A percentile compares a stretch with the other conserved stretches of the same genome.
These are phyloP conservation scores for Dolichallabes microphthalmus DNA, from an alignment of 2,113 vertebrate species.

Conservation along the genomic window DNA sequence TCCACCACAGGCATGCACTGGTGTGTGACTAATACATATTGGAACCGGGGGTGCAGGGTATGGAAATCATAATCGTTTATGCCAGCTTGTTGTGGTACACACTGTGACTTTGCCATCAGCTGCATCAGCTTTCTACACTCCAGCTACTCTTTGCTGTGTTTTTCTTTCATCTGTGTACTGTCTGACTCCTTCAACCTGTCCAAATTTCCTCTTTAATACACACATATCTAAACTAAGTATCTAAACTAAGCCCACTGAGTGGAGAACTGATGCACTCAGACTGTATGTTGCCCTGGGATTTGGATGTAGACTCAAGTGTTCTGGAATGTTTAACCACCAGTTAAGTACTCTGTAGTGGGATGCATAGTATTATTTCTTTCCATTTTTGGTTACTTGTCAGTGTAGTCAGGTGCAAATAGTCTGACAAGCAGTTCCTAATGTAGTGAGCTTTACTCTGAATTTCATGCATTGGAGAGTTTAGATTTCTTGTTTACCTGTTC, in stretches of 20 bases:
- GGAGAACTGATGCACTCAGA: not conserved
- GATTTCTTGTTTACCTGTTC: not conserved
- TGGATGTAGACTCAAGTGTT: not conserved
- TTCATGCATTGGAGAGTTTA: not conserved
- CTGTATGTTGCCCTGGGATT: not conserved
- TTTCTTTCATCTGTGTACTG: not conserved
- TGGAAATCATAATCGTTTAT: constrained; percentile 45
- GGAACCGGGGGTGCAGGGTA: constrained; percentile 47
- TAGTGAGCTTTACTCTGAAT: not conserved
- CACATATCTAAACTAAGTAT: too few species aligned
- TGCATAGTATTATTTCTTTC: not conserved
- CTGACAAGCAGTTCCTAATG: constrained; percentile 3
- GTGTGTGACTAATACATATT: constrained; percentile 51
- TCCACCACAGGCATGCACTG: constrained; percentile 24
- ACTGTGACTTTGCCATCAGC: constrained; percentile 21
- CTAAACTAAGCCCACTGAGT: not conserved
- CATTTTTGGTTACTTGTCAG: constrained; percentile 5
- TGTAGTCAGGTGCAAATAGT: not conserved
- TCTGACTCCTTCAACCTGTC: not conserved
- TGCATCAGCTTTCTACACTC: not conserved
- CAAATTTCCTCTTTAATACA: constrained; percentile 6
- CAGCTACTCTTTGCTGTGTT: not conserved
- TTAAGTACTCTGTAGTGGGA: not conserved
- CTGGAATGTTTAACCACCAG: not conserved
- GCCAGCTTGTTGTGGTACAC: constrained; percentile 38